Base-by-base conservation (phyloP, 2,797 vertebrate species). In the Setipinna tenuifilis region DNA sequence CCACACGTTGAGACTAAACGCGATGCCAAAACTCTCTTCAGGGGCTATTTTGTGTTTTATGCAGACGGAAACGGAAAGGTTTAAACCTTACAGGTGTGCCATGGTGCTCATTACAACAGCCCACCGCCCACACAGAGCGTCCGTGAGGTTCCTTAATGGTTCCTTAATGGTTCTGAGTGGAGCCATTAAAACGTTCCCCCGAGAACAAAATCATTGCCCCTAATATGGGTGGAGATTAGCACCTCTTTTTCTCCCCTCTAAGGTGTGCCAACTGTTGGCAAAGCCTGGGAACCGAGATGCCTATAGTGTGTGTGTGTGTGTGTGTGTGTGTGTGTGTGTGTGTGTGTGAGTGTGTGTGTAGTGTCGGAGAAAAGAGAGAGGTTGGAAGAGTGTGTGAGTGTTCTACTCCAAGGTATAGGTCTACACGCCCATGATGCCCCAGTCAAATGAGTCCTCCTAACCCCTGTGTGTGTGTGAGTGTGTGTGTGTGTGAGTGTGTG, bases 321-420 rank as follows among this genome's bases (percentile, higher is more conserved):
- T n/a, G n/a, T n/a, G n/a, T n/a, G n/a, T n/a, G n/a, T n/a, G n/a
- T n/a, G n/a, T n/a, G n/a, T n/a, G n/a, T n/a, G n/a, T n/a, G n/a
- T n/a, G n/a, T n/a, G n/a, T 48, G 46, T 48, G 46, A 48, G 46
- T n/a, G n/a, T n/a, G 46, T 48, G 4, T 48, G 3, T 48, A 48
- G 3, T 48, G 46, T 10, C 46, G 46, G 3, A 48, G 10, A 48
- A 48, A 48, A 48, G 46, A 48, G 10, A 48, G 46, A 48, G n/a
- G n/a, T n/a, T n/a, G n/a, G n/a, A n/a, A n/a, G n/a, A n/a, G n/a
- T n/a, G n/a, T 48, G 46, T 48, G 46, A 48, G 46, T n/a, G n/a
- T n/a, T 97, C 83, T 97, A 98, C 91, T 96, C 97, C 17, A 98
- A 98, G 92, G 46, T 48, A 3, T 48, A n/a, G 3, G 96, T 98